Evolutionary conservation across 2,888 invertebrate genomes (phyloP).

Genomic region (Tetranychus truncatus): DNA sequence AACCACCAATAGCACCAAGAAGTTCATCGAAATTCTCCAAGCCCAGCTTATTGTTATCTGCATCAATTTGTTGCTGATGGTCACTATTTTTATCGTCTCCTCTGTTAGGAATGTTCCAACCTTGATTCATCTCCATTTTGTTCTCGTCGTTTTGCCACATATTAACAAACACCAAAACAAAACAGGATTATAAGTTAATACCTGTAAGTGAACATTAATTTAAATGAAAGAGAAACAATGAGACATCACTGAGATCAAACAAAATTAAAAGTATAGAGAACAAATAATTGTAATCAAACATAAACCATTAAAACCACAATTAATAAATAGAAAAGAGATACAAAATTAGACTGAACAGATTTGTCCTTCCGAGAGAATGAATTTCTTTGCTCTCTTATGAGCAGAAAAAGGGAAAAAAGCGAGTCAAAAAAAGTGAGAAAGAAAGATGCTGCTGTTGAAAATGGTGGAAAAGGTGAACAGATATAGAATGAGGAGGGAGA

Average conservation of each 20-base stretch:
- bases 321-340: slow-evolving; percentile 2
- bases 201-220: neutral
- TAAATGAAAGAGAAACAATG: neutral
- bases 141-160: neutral
- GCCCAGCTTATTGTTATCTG: neutral
- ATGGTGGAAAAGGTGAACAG: neutral
- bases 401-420: neutral
- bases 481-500: neutral
- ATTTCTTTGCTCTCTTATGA: neutral
- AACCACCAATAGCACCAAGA: slow-evolving; percentile 1
- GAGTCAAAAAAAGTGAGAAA: neutral
- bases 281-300: too few relatives aligned
- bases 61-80: neutral
- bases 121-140: slow-evolving; percentile 1
- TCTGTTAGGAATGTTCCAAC: neutral
- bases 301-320: too few relatives aligned
- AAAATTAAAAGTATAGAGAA: too few relatives aligned
- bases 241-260: neutral
- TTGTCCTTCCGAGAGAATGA: neutral
- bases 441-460: neutral
- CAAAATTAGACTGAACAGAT: slow-evolving; percentile 2
- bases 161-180: neutral
- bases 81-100: neutral
- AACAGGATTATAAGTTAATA: neutral
- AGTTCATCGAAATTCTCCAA: neutral